Evolutionary conservation across 2,113 vertebrate species (phyloP).

Genomic region (Gobius niger): DNA sequence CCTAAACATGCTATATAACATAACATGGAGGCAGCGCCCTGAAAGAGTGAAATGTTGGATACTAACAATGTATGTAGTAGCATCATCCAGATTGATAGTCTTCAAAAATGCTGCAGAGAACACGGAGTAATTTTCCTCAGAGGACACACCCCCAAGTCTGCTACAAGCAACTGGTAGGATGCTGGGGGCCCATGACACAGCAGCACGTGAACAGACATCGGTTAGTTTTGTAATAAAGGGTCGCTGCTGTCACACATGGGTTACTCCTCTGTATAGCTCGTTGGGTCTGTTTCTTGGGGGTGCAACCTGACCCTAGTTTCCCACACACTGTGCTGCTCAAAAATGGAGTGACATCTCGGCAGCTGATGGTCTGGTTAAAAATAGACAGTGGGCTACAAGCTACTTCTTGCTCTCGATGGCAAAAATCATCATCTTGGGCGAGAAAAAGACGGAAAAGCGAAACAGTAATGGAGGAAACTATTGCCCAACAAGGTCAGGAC

Average conservation of each 20-base stretch:
- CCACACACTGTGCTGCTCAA: conserved; percentile 50
- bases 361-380: conserved; percentile 70
- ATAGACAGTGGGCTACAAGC: conserved; percentile 56
- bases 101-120: neutral
- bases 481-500: conserved; percentile 23
- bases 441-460: neutral
- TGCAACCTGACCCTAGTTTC: conserved; percentile 67
- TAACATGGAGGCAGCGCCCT: neutral
- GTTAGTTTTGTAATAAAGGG: neutral
- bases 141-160: conserved; percentile 50
- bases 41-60: neutral
- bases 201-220: neutral
- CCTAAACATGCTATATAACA: neutral
- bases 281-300: conserved; percentile 10
- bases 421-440: neutral
- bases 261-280: neutral
- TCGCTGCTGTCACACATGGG: neutral
- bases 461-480: neutral
- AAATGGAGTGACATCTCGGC: conserved; percentile 59
- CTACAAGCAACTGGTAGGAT: conserved; percentile 55
- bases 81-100: too few relatives aligned
- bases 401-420: conserved; percentile 24
- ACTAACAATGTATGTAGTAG: too few relatives aligned
- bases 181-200: neutral
- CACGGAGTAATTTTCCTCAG: conserved; percentile 47